Percentiles rank a stretch among this genome's conserved stretches.
Conservation (phyloP, 2,888 invertebrate species). For the Eupithecia pulchellata region DNA sequence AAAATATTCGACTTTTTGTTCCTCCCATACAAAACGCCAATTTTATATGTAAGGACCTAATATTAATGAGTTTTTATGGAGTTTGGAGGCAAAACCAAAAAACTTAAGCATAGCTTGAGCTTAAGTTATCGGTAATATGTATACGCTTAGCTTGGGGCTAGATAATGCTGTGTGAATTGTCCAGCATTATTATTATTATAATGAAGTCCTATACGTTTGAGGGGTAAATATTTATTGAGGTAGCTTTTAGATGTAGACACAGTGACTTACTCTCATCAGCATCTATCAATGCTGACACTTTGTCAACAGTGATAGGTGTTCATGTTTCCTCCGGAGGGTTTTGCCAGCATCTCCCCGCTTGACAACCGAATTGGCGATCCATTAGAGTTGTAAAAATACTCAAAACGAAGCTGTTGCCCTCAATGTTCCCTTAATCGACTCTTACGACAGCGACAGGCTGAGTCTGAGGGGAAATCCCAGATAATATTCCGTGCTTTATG, state of each 20-base stretch:
- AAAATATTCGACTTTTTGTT: too few species aligned
- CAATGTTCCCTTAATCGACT: not conserved
- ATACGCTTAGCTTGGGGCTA: too few species aligned
- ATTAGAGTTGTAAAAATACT: not conserved
- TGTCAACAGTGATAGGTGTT: too few species aligned
- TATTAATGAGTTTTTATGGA: not conserved
- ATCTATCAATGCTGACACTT: too few species aligned
- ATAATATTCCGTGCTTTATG: not conserved
- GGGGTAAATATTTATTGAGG: not conserved
- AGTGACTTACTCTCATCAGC: not conserved
- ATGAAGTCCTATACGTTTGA: too few species aligned
- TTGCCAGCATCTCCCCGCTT: not conserved
- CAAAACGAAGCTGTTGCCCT: not conserved
- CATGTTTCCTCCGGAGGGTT: too few species aligned
- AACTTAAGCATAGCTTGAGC: not conserved
- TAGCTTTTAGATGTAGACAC: not conserved
- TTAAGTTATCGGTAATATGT: too few species aligned
- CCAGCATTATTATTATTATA: too few species aligned
- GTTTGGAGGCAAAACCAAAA: not conserved
- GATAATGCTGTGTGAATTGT: too few species aligned
- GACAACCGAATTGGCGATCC: not conserved
- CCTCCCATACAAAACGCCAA: too few species aligned
- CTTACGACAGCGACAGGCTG: not conserved
- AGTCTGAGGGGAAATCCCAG: not conserved
- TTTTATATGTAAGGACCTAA: too few species aligned